These are phyloP conservation scores for Anolis apletophallus DNA, from an alignment of 2,797 vertebrate genomes.

Conservation along the genomic window DNA sequence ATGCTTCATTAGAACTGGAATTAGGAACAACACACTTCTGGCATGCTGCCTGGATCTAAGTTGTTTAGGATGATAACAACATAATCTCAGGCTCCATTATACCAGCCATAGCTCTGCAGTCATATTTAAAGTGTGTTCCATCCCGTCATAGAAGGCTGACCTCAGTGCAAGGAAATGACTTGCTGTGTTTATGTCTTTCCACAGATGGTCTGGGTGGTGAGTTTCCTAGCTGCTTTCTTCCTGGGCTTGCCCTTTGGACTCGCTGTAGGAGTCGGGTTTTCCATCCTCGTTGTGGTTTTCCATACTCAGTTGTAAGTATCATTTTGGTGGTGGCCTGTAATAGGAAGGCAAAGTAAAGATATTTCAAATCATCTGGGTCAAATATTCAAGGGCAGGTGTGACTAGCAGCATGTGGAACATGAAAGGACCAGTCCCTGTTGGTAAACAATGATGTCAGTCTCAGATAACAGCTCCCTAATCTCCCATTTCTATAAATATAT, in stretches of 20 bases:
- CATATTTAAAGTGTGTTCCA: not conserved
- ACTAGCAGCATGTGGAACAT: constrained; percentile 60
- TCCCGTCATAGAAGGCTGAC: rapidly evolving
- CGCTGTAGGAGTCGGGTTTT: constrained; percentile 90
- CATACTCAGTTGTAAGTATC: constrained; percentile 93
- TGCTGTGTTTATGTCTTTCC: constrained; percentile 37
- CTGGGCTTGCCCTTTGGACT: constrained; percentile 92
- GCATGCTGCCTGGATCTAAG: not conserved
- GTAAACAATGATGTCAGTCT: constrained; percentile 68
- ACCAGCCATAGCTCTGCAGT: not conserved
- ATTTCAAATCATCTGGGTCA: constrained; percentile 51
- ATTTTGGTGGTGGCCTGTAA: not conserved
- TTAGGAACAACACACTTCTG: not conserved
- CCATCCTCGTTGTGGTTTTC: constrained; percentile 91
- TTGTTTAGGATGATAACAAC: not conserved
- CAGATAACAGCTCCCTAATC: constrained; percentile 56
- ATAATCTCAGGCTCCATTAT: not conserved
- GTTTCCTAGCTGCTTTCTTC: constrained; percentile 92
- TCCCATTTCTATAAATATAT: constrained; percentile 52
- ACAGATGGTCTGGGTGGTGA: constrained; percentile 92
- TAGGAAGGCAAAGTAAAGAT: not conserved
- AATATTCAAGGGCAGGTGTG: constrained; percentile 43
- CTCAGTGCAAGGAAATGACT: not conserved
- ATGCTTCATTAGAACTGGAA: not conserved
- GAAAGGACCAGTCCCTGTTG: constrained; percentile 60